Evolutionary conservation across 2,797 vertebrate species (phyloP), one percentile per base, ranked within the genome.

Genomic region (Mycteria americana): DNA sequence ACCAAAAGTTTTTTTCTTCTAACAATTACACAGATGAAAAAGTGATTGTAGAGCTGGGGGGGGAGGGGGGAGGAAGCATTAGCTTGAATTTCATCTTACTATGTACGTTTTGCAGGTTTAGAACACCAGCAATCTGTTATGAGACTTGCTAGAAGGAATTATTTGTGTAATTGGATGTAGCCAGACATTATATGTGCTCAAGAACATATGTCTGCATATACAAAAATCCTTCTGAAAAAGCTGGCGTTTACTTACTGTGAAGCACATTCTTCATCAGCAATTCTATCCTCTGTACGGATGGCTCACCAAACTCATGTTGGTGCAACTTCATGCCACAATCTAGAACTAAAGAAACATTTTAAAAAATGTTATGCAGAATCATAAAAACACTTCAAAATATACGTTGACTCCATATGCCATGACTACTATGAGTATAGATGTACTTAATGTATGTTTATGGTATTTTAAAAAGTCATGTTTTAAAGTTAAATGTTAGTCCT

Each of bases 41-140:
- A 82, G 28, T 22, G 12, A 48, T 30, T 27, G 11, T 37, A 65
- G 37, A 53, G 22, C 7, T 62, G 8, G 9, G 13, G 10, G 14
- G 0, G 0, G 53, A 2, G 9, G 22, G 9, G 11, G 14, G 14
- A 37, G 37, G 37, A 39, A 39, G 37, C 37, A 39, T 39, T 37
- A 39, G 9, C 9, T 60, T 76, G 28, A 69, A n/a, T 88, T 76
- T 85, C 18, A 54, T 33, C 18, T 3, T 48, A 41, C 19, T 54
- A 23, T n/a, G 27, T 18, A 51, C 6, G 45, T 85, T 88, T 87
- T 89, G 9, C 41, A 48, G 37, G 22, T 75, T 83, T 88, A 75
- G 62, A 77, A 77, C 11, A 85, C 13, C 11, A 70, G 30, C 11
- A 59, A 60, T 45, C 25, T 76, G 53, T 30, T 62, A 7, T 6